These are phyloP conservation scores for Amblyornis subalaris DNA, from an alignment of 2,113 vertebrate genomes.

Conservation along the genomic window DNA sequence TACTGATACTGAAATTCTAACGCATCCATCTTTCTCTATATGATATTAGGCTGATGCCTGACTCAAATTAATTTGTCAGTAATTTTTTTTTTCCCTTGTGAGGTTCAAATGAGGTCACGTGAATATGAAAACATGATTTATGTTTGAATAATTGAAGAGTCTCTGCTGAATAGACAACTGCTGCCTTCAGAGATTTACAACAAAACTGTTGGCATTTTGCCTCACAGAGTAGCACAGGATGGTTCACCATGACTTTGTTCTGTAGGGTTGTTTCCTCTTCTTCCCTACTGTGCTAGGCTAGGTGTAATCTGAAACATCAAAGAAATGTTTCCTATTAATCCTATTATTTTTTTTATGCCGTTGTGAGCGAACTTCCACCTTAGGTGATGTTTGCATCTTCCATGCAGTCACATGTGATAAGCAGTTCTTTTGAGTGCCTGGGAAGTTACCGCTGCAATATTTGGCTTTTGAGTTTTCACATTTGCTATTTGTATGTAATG, in stretches of 20 bases:
- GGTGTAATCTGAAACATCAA: background rate
- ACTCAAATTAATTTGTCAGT: slow-evolving; percentile 18
- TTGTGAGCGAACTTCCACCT: background rate
- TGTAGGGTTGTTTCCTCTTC: background rate
- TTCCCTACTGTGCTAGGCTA: background rate
- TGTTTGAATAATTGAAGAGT: background rate
- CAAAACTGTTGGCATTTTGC: background rate
- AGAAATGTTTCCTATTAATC: background rate
- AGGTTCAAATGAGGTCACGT: background rate
- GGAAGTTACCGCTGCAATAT: background rate
- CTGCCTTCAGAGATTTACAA: background rate
- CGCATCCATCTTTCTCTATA: background rate
- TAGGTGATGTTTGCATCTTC: background rate
- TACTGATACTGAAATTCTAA: background rate
- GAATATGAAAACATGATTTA: background rate
- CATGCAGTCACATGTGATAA: background rate
- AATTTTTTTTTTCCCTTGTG: background rate
- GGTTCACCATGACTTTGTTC: background rate
- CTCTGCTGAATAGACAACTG: background rate
- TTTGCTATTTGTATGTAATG: background rate
- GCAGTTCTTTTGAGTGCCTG: background rate
- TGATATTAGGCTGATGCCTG: background rate
- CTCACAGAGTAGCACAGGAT: background rate
- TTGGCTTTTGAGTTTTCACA: background rate
- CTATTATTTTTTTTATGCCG: background rate